Evolutionary conservation across 2,797 vertebrate species (phyloP), one percentile per base, ranked within the genome.

Genomic region (Neostethus bicornis): DNA sequence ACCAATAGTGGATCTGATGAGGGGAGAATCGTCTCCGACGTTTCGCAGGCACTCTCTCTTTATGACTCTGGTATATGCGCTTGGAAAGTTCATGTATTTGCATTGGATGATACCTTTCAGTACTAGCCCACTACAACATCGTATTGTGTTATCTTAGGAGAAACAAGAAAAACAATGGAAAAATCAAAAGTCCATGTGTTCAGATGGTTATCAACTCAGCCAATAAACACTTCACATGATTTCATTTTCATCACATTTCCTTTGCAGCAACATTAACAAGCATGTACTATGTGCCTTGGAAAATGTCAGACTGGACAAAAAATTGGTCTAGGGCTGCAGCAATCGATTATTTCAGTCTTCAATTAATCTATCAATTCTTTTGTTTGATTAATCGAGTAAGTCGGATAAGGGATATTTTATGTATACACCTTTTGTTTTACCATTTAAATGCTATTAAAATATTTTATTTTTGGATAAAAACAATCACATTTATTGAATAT

Each of bases 41-140:
- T 95, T 98, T 75, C 96, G 94, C 81, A 99, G 81, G 84, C 96
- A 99, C 89, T 98, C 96, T 41, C 91, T 94, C 91, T 98, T 98
- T 86, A 99, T 98, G 86, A 99, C 63, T 98, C 95, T 51, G 95
- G 96, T 53, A 98, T 96, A 0, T 94, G n/a, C 95, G 66, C 93
- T 96, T 5, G 96, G 96, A 70, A 99, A 99, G 83, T 95, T 98
- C 83, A 97, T 96, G 90, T 96, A 99, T 89, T 99, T 96, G 47
- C 96, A 95, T 85, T 98, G 98, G 58, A 99, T 96, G 9, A 99
- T 99, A 92, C 98, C 99, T 90, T 99, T 99, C 84, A 99, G 88
- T 51, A 99, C 99, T 58, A 99, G 92, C 58, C 97, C 97, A 71
- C 97, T 99, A 76, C 99, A 87, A n/a, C 97, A 99, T 28, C 97